Evolutionary conservation across 2,888 invertebrate species (phyloP).

Genomic region (Habrosyne pyritoides): DNA sequence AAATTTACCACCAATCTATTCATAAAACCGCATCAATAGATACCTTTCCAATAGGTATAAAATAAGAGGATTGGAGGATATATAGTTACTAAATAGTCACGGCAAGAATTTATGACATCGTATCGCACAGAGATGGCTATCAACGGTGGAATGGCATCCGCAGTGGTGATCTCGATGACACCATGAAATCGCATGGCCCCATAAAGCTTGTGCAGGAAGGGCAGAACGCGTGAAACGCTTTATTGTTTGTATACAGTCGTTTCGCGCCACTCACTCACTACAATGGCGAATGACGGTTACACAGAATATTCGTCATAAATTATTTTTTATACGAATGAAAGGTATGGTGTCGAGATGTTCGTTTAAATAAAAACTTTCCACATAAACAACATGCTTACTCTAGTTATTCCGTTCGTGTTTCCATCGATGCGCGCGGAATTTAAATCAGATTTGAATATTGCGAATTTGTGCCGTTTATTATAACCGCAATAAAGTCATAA

Average conservation of each 20-base stretch:
- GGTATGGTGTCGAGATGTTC: slow-evolving; percentile 20
- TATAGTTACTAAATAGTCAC: not conserved
- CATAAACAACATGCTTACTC: not conserved
- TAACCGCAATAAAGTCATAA: not conserved
- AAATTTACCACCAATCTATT: too few species aligned
- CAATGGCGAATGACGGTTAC: slow-evolving; percentile 43
- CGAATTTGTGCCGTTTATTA: not conserved
- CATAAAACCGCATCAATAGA: too few species aligned
- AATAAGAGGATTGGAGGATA: not conserved
- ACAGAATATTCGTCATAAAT: slow-evolving; percentile 21
- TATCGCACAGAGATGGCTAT: slow-evolving; percentile 12
- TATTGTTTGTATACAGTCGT: slow-evolving; percentile 61
- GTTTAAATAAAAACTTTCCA: slow-evolving; percentile 13
- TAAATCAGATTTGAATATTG: not conserved
- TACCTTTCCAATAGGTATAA: too few species aligned
- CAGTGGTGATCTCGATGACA: slow-evolving; percentile 34
- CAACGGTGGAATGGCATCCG: slow-evolving; percentile 15
- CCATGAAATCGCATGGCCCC: slow-evolving; percentile 63
- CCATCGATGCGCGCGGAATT: not conserved
- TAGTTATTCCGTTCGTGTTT: not conserved
- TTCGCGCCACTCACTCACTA: slow-evolving; percentile 62
- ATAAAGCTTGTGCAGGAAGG: slow-evolving; percentile 64
- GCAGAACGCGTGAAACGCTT: slow-evolving; percentile 62
- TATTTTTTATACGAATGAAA: slow-evolving; percentile 26
- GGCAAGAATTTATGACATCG: not conserved